These are phyloP conservation scores for Oophaga sylvatica DNA, from an alignment of 2,797 vertebrate genomes.

Conservation along the genomic window DNA sequence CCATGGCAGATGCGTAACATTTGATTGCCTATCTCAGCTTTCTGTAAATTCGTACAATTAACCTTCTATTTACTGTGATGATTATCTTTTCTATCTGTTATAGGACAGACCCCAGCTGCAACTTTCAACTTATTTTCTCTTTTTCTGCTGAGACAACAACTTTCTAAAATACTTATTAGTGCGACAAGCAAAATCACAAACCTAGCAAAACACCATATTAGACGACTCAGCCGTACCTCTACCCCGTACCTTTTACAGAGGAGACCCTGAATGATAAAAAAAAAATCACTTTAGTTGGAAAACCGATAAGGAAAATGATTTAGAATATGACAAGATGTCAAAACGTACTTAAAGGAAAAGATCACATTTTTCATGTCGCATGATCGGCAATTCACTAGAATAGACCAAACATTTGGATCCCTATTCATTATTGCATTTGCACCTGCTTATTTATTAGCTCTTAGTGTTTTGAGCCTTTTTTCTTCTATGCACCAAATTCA, in stretches of 20 bases:
- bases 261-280: not conserved
- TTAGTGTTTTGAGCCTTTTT: too few species aligned
- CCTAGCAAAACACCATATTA: conserved; percentile 34
- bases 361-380: not conserved
- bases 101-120: conserved; percentile 37
- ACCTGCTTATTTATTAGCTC: too few species aligned
- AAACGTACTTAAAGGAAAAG: not conserved
- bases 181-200: conserved; percentile 35
- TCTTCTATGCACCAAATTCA: too few species aligned
- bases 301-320: not conserved
- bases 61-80: not conserved
- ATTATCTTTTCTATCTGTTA: not conserved
- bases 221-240: conserved; percentile 25
- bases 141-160: conserved; percentile 31
- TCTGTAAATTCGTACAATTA: not conserved
- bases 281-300: not conserved
- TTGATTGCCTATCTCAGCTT: not conserved
- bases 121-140: not conserved
- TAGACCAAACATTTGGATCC: too few species aligned
- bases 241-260: conserved; percentile 30
- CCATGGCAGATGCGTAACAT: not conserved
- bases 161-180: conserved; percentile 36
- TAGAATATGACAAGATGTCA: not conserved
- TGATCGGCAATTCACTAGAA: too few species aligned
- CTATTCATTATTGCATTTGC: too few species aligned